Conservation (phyloP, 2,113 vertebrate genomes). For the Mormoops blainvillei region DNA sequence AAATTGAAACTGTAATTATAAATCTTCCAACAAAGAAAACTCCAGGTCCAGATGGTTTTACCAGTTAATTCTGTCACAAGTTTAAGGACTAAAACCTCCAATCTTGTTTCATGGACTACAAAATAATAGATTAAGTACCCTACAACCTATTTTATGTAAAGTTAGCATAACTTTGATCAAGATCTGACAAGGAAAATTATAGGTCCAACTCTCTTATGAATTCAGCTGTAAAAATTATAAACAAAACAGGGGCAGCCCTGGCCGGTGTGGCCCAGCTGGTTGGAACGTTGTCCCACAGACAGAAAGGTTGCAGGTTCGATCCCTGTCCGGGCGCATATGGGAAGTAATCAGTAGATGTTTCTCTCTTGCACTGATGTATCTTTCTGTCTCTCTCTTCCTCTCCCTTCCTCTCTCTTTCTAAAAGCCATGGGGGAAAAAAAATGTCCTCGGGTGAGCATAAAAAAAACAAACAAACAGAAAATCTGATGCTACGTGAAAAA, state of each 20-base stretch:
- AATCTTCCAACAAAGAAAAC: slow-evolving; percentile 35
- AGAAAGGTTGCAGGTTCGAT: too few relatives aligned
- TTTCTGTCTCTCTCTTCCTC: too few relatives aligned
- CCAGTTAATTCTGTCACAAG: slow-evolving; percentile 17
- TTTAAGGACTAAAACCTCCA: background rate
- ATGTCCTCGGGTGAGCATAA: too few relatives aligned
- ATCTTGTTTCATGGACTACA: background rate
- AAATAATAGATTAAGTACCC: background rate
- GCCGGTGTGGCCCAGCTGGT: too few relatives aligned
- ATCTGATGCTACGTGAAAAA: background rate
- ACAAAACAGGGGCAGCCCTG: background rate
- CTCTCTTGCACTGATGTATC: too few relatives aligned
- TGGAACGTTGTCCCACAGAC: too few relatives aligned
- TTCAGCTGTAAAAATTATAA: slow-evolving; percentile 2
- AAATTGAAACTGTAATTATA: slow-evolving; percentile 53
- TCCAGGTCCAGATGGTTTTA: background rate
- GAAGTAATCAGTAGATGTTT: too few relatives aligned
- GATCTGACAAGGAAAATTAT: slow-evolving; percentile 33
- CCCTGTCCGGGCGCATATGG: too few relatives aligned
- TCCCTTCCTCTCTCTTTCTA: too few relatives aligned
- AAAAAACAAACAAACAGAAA: background rate
- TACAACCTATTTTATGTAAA: background rate
- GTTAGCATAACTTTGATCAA: background rate
- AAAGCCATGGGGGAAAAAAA: too few relatives aligned
- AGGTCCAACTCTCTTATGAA: background rate